Evolutionary conservation across 37 sponge, comb jelly and placozoan species (phyloP).

Genomic region (Theonella swinhoei): DNA sequence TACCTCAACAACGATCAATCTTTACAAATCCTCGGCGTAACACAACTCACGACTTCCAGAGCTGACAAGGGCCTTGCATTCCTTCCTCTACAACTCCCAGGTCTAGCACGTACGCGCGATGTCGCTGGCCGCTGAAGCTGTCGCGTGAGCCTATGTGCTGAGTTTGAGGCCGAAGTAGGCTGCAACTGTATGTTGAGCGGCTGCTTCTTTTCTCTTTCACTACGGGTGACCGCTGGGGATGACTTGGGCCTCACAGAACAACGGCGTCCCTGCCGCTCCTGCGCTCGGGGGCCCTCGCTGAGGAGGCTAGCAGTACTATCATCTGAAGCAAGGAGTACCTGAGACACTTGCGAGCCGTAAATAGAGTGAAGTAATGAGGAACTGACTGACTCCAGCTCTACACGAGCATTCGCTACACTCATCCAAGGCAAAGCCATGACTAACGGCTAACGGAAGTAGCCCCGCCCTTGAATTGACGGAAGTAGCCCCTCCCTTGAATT

Average conservation of each 20-base stretch:
- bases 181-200: too few species aligned
- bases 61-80: background rate
- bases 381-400: constrained; percentile 34
- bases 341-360: constrained; percentile 74
- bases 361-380: constrained; percentile 71
- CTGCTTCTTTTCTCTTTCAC: constrained; percentile 17
- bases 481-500: background rate
- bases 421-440: constrained; percentile 34
- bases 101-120: background rate
- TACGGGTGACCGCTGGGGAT: constrained; percentile 29
- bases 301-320: constrained; percentile 8
- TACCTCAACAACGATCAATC: too few species aligned
- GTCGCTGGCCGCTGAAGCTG: background rate
- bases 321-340: constrained; percentile 26
- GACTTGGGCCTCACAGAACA: constrained; percentile 61
- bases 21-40: background rate
- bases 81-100: too few species aligned
- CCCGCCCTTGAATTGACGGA: background rate
- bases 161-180: background rate
- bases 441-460: background rate
- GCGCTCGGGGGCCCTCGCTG: background rate
- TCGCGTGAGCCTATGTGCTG: background rate
- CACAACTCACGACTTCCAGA: too few species aligned
- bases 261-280: background rate
- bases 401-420: background rate